phyloP scores from a whole-genome alignment of 1,140 invertebrate genomes.

The Leptinotarsa defecta region DNA sequence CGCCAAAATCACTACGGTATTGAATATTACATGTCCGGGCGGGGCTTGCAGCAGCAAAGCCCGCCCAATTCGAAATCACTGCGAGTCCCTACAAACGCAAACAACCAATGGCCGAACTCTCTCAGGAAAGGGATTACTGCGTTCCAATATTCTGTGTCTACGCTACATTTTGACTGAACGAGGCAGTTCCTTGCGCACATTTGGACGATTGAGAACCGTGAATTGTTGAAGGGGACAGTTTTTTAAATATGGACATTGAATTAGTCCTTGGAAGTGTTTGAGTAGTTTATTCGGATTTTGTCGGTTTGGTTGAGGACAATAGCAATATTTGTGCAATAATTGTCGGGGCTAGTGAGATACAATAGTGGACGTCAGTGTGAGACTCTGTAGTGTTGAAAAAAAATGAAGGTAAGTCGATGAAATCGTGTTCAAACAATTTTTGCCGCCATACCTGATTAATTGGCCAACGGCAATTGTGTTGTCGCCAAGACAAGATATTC shows the following conservation, averaged over 20 bases:
- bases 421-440: too few species aligned
- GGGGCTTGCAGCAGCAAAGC: neutral
- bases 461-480: too few species aligned
- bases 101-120: constrained; percentile 1
- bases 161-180: neutral
- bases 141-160: too few species aligned
- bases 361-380: neutral
- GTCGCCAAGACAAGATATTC: too few species aligned
- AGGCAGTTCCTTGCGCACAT: constrained; percentile 15
- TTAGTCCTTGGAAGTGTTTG: neutral
- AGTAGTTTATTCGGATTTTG: neutral
- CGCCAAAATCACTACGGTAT: constrained; percentile 19
- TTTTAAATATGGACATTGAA: neutral
- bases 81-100: constrained; percentile 4
- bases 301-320: neutral
- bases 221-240: neutral
- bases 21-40: constrained; percentile 9
- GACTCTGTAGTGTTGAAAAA: neutral
- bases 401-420: neutral
- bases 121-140: neutral
- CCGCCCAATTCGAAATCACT: constrained; percentile 15
- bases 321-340: constrained; percentile 3
- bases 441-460: too few species aligned
- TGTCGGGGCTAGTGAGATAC: neutral
- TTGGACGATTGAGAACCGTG: neutral